Evolutionary conservation across 2,113 vertebrate genomes (phyloP).

Genomic region (Prietella phreatophila): DNA sequence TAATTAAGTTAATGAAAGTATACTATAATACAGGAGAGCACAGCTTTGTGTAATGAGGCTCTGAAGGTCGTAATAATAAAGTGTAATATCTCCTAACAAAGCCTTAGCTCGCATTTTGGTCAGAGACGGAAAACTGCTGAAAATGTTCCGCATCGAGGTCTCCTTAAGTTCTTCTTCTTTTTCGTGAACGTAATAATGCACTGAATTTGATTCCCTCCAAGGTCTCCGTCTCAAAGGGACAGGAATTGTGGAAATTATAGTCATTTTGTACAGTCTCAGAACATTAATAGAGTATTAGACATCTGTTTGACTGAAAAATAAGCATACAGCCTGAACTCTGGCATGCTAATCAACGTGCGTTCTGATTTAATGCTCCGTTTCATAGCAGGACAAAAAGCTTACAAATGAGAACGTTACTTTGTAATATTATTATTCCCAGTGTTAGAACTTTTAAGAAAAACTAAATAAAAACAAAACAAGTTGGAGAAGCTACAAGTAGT

Average conservation of each 20-base stretch:
- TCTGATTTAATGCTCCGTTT: background rate
- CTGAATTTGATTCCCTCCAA: background rate
- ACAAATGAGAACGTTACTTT: background rate
- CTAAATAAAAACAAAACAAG: too few relatives aligned
- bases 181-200: background rate
- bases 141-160: background rate
- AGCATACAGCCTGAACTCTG: background rate
- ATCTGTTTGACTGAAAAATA: background rate
- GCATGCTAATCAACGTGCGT: background rate
- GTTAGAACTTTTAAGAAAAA: background rate
- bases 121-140: background rate
- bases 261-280: background rate
- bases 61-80: background rate
- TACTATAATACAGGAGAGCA: background rate
- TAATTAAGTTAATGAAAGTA: background rate
- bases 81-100: background rate
- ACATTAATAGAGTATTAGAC: background rate
- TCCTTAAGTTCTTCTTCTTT: background rate
- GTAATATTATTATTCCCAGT: background rate
- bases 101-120: background rate
- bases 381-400: background rate
- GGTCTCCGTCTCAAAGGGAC: background rate
- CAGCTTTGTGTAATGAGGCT: background rate
- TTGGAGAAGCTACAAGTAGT: background rate
- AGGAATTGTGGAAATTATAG: background rate